Conservation (phyloP, 2,113 vertebrate species). For the Mesitornis unicolor region DNA sequence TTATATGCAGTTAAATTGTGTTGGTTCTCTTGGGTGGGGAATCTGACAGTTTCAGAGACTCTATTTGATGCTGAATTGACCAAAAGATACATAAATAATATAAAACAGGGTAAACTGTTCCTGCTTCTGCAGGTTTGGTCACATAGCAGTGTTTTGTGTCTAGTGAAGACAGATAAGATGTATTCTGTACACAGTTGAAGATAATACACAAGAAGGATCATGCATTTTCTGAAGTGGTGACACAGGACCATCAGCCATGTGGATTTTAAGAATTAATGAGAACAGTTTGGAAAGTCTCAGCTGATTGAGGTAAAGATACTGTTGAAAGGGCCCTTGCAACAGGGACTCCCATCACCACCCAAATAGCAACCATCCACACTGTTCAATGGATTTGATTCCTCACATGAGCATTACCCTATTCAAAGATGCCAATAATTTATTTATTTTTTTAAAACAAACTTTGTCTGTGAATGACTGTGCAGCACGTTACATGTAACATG, state of each 20-base stretch:
- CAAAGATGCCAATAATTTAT: neutral
- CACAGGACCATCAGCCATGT: neutral
- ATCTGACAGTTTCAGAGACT: neutral
- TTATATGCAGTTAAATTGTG: neutral
- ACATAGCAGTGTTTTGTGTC: neutral
- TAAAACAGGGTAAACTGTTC: neutral
- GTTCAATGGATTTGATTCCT: neutral
- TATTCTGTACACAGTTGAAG: neutral
- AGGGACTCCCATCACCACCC: neutral
- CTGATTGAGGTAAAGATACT: neutral
- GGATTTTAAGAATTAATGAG: neutral
- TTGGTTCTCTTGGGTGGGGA: neutral
- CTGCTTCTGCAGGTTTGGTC: neutral
- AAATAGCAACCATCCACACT: neutral
- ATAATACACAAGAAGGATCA: neutral
- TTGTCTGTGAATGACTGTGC: neutral
- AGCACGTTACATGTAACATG: neutral
- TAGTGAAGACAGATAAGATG: neutral
- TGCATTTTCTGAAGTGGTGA: neutral
- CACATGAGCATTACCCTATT: neutral
- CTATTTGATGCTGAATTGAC: neutral
- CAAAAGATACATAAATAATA: neutral
- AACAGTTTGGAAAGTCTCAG: neutral
- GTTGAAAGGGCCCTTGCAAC: neutral
- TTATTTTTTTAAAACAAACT: neutral